A percentile compares a stretch with the other conserved stretches of the same genome.
These are phyloP conservation scores for Leuciscus idus DNA, from an alignment of 2,113 vertebrate species.

Conservation along the genomic window DNA sequence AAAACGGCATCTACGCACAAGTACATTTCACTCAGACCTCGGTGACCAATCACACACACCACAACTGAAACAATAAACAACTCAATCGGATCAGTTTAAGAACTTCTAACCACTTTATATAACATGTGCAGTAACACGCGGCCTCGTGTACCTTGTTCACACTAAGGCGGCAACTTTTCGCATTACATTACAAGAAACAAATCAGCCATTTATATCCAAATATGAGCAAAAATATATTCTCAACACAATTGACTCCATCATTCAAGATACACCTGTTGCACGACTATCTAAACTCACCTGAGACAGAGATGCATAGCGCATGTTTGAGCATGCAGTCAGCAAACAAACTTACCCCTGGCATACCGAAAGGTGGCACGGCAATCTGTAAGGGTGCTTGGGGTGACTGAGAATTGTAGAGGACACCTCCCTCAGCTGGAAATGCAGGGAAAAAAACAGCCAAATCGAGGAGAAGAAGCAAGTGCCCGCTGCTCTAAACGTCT, in stretches of 20 bases:
- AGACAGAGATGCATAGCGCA: neutral
- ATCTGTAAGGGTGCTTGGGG: constrained; percentile 13
- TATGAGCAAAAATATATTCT: neutral
- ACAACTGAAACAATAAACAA: neutral
- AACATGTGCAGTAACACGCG: neutral
- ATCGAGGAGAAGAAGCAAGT: constrained; percentile 13
- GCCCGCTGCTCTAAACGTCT: neutral
- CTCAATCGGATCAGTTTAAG: neutral
- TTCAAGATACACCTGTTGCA: constrained; percentile 34
- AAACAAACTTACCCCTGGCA: constrained; percentile 43
- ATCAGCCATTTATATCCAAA: neutral
- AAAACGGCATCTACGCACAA: neutral
- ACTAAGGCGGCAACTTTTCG: neutral
- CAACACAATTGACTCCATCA: neutral
- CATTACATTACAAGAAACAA: neutral
- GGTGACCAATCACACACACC: constrained; percentile 1
- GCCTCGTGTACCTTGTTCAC: neutral
- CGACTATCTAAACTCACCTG: neutral
- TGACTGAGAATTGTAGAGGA: constrained; percentile 4
- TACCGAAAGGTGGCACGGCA: constrained; percentile 20
- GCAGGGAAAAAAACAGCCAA: neutral
- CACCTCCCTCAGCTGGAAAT: constrained; percentile 11
- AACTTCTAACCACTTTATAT: constrained; percentile 11
- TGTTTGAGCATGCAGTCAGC: neutral
- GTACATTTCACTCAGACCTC: neutral